Evolutionary conservation across 2,797 vertebrate species (phyloP).

Genomic region (Microhierax caerulescens): DNA sequence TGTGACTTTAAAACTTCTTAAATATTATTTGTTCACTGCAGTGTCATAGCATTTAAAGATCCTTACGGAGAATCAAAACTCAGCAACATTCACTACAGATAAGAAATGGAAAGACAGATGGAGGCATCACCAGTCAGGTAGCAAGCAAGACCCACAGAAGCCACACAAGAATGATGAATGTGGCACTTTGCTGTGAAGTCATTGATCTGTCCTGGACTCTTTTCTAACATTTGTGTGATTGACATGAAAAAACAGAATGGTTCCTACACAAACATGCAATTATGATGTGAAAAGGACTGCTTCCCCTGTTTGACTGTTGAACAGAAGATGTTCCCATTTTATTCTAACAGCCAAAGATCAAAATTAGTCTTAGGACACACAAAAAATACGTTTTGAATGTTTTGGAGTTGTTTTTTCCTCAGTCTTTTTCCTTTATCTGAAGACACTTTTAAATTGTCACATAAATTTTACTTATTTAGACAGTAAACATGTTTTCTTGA

Average conservation of each 20-base stretch:
- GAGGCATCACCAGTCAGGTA: not conserved
- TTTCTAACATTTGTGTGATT: not conserved
- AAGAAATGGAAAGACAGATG: not conserved
- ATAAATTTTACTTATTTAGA: constrained; percentile 54
- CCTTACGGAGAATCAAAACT: not conserved
- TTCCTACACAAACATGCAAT: not conserved
- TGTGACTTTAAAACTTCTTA: not conserved
- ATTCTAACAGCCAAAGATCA: not conserved
- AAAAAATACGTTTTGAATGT: not conserved
- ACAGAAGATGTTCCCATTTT: not conserved
- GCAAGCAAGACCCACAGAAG: not conserved
- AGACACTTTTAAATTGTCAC: constrained; percentile 40
- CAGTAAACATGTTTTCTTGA: constrained; percentile 12
- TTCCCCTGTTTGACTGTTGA: not conserved
- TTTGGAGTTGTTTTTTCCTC: not conserved
- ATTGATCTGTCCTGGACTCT: not conserved
- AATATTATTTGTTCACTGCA: not conserved
- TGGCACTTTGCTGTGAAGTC: not conserved
- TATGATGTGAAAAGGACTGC: not conserved
- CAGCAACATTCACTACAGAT: not conserved
- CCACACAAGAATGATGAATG: not conserved
- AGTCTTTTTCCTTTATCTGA: not conserved
- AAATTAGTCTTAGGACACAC: not conserved
- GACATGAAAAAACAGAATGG: not conserved
- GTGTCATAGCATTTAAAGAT: not conserved